Percentiles rank a stretch among this genome's conserved stretches.
Conservation (phyloP, 1,140 invertebrate genomes). For the Portunus trituberculatus region DNA sequence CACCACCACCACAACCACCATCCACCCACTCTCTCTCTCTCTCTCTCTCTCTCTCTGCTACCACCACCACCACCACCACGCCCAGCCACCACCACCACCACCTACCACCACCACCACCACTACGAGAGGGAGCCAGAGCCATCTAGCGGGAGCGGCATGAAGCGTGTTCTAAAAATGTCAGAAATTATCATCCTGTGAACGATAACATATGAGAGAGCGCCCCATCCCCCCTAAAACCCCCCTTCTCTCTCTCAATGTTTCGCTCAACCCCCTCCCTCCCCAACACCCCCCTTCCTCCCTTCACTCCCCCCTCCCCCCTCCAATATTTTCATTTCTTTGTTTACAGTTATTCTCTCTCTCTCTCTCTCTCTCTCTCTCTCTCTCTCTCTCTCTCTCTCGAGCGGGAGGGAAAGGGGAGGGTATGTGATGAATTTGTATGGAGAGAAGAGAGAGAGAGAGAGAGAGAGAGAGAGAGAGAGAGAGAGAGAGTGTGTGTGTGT, state of each 20-base stretch:
- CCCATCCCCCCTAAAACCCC: background rate
- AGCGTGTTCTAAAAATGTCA: slow-evolving; percentile 1
- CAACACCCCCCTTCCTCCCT: background rate
- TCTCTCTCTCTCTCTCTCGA: background rate
- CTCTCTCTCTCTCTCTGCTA: slow-evolving; percentile 34
- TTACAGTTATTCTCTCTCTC: slow-evolving; percentile 22
- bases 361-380: slow-evolving; percentile 20
- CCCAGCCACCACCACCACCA: background rate
- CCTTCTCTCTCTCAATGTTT: background rate
- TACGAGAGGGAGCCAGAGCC: background rate
- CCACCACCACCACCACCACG: slow-evolving; percentile 10
- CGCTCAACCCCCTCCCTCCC: background rate
- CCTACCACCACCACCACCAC: background rate
- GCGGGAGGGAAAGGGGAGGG: background rate
- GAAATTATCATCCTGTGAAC: slow-evolving; percentile 1
- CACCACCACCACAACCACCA: background rate
- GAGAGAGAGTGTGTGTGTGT: slow-evolving; percentile 38
- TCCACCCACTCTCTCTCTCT: background rate
- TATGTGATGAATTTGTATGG: background rate
- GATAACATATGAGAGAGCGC: background rate
- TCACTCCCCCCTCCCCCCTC: background rate
- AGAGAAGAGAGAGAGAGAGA: slow-evolving; percentile 44
- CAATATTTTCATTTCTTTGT: slow-evolving; percentile 24
- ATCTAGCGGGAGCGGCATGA: background rate
- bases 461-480: slow-evolving; percentile 61